Evolutionary conservation across 2,888 invertebrate species (phyloP).

Genomic region (Leptinotarsa tumamoca): DNA sequence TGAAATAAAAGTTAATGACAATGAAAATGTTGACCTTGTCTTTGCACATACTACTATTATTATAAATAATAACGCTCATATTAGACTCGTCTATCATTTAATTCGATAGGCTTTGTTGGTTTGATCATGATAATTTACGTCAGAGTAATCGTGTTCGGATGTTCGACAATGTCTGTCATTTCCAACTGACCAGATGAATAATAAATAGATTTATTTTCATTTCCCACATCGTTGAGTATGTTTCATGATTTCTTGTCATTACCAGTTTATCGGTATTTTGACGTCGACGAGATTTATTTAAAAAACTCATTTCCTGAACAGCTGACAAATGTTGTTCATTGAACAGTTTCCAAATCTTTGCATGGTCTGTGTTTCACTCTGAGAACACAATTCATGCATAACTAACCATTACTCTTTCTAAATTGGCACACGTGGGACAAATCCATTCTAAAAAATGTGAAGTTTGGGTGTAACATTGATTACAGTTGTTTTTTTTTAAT

Average conservation of each 20-base stretch:
- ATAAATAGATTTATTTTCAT: no score
- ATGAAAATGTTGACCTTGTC: constrained; percentile 15
- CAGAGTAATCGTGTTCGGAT: neutral
- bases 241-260: neutral
- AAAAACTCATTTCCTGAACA: neutral
- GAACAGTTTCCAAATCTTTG: neutral
- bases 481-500: neutral
- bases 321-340: neutral
- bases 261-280: neutral
- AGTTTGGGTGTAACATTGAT: no score
- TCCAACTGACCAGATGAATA: no score
- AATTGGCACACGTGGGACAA: neutral
- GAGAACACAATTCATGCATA: neutral
- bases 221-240: constrained; percentile 4
- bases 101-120: constrained; percentile 12
- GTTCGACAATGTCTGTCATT: neutral
- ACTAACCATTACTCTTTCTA: neutral
- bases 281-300: neutral
- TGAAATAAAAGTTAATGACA: constrained; percentile 16
- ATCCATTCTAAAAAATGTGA: neutral
- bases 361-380: neutral
- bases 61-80: neutral
- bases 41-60: neutral
- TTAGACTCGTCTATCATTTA: neutral
- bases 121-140: constrained; percentile 7